These are phyloP conservation scores for Takifugu flavidus DNA, from an alignment of 2,113 vertebrate genomes.

Conservation along the genomic window DNA sequence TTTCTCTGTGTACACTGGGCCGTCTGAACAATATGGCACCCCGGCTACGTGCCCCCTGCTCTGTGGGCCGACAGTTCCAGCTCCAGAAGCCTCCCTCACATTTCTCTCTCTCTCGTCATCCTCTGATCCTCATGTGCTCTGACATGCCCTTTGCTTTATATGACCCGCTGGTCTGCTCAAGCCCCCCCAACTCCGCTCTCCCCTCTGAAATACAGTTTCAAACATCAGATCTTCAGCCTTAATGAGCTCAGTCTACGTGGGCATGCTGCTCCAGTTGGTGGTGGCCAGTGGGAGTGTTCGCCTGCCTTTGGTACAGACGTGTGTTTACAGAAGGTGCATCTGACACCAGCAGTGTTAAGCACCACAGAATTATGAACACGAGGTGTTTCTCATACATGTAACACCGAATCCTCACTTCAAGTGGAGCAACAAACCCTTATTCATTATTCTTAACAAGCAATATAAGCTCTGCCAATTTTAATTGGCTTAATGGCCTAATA, in stretches of 20 bases:
- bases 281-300: constrained; percentile 17
- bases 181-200: constrained; percentile 14
- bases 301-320: not conserved
- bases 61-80: constrained; percentile 45
- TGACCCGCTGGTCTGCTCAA: constrained; percentile 50
- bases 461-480: constrained; percentile 5
- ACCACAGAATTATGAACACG: not conserved
- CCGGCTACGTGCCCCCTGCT: constrained; percentile 38
- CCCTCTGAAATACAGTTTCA: constrained; percentile 41
- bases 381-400: no score
- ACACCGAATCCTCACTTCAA: no score
- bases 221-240: constrained; percentile 41
- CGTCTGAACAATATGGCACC: constrained; percentile 65
- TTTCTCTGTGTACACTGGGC: constrained; percentile 67
- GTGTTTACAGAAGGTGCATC: not conserved
- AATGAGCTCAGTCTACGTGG: constrained; percentile 61
- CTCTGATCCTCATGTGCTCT: constrained; percentile 67
- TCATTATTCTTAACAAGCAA: constrained; percentile 6
- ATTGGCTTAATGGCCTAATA: constrained; percentile 17
- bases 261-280: constrained; percentile 48
- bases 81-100: constrained; percentile 53
- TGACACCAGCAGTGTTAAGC: not conserved
- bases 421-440: not conserved
- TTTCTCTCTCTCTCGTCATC: constrained; percentile 37
- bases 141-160: constrained; percentile 73